Conservation (phyloP, 2,888 invertebrate genomes). For the Cephonodes hylas region DNA sequence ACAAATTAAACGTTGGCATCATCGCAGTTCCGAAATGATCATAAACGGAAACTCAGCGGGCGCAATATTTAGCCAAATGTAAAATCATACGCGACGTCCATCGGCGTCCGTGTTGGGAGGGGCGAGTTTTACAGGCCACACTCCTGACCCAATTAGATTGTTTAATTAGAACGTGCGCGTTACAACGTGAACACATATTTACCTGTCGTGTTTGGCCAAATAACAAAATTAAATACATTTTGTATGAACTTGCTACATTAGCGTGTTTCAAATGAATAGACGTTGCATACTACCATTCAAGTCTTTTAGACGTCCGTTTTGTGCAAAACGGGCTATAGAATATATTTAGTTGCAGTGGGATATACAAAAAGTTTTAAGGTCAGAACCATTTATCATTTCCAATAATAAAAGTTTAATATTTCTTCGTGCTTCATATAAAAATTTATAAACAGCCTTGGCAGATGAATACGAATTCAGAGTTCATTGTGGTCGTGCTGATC, state of each 20-base stretch:
- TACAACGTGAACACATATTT: constrained; percentile 25
- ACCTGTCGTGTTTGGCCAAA: constrained; percentile 20
- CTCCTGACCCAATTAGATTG: constrained; percentile 45
- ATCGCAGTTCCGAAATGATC: not conserved
- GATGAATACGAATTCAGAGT: constrained; percentile 4
- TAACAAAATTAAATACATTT: constrained; percentile 14
- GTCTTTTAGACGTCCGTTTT: no score
- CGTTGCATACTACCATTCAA: no score
- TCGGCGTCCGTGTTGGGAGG: constrained; percentile 1
- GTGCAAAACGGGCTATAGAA: no score
- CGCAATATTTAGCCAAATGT: constrained; percentile 1
- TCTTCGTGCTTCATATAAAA: not conserved
- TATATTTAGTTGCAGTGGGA: not conserved
- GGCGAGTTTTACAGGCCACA: constrained; percentile 13
- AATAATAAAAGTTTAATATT: not conserved
- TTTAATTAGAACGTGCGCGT: constrained; percentile 36
- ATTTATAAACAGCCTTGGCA: not conserved
- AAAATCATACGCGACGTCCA: not conserved
- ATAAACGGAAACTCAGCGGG: constrained; percentile 5
- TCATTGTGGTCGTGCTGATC: constrained; percentile 9
- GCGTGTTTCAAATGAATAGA: not conserved
- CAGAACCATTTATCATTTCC: not conserved
- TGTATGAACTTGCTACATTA: constrained; percentile 2
- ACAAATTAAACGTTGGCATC: constrained; percentile 1
- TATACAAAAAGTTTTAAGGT: not conserved